Evolutionary conservation across 1,140 invertebrate species (phyloP), one percentile per base, ranked within the genome.

Genomic region (Drosophila chauvacae): DNA sequence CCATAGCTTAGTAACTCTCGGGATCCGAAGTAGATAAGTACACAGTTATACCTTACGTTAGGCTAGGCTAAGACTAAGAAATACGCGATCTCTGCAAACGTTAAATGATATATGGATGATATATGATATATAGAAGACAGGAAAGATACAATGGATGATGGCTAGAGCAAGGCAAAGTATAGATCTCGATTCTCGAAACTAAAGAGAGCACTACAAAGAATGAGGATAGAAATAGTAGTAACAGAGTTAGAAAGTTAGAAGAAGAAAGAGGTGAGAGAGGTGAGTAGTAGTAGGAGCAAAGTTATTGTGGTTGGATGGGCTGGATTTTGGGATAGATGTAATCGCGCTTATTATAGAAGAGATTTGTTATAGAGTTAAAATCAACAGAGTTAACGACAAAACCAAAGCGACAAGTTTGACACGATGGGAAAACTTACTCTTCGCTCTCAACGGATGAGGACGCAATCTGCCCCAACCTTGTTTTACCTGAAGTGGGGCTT

Each of bases 401-500:
- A 81, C 74, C 70, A 81, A 81, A 79, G 66, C 76, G 70, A 71
- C 47, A 61, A 80, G 45, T 50, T 75, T 78, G 72, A 62, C 53
- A 80, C 73, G 84, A 62, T 77, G 75, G 75, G 75, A 84, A 75
- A 71, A 91, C 90, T 91, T 91, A 91, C 90, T 91, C 90, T 91
- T 91, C 90, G 86, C 64, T 81, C 76, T 91, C 90, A 84, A 90
- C 80, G 66, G 90, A 90, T 83, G 90, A 86, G 73, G 85, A 80
- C 76, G 90, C 86, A 81, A 81, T 91, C 73, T 84, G 90, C 85
- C 90, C 86, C 90, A 87, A 77, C 77, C 81, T 90, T 73, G 90
- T 83, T 91, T 90, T 91, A 90, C 85, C 80, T 84, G 90, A 66
- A 81, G 90, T 90, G 90, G 90, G 90, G 82, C 90, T 91, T 91